Evolutionary conservation across 2,113 vertebrate genomes (phyloP), one percentile per base, ranked within the genome.

Genomic region (Eubucco bourcierii): DNA sequence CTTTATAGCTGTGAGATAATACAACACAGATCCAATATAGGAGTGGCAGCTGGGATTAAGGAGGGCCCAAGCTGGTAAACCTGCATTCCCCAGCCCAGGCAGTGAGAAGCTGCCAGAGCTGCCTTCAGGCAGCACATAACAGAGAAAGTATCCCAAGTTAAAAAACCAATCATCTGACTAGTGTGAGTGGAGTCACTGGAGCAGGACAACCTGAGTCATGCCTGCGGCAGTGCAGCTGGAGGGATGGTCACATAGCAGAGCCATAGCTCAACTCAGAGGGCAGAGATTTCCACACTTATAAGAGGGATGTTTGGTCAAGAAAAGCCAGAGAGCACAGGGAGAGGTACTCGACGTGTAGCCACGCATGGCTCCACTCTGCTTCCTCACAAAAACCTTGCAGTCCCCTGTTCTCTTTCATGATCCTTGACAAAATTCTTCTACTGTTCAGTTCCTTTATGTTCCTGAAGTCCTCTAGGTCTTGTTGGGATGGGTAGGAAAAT

Each of bases 71-170:
- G 44, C 20, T 12, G 3, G 3, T 68, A 59, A 13, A 23, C 14
- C 63, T 56, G 41, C 1, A 1, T 81, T 95, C 24, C 72, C 72
- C 50, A 68, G 68, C 52, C 39, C 50, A 7, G 14, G 15, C 39
- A 18, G 15, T 6, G 6, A 71, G 78, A 86, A 77, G 34, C 68
- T 84, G 47, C 34, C 1, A 7, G 65, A 77, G 80, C 47, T 6
- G 2, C 59, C 29, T 65, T 78, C 1, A 3, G 77, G 46, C 70
- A 80, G 64, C 56, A 63, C 15, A 2, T 64, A 77, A 56, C 37
- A 71, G 86, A 91, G 60, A 61, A 85, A 59, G 34, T 64, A 78
- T 93, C 71, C 25, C 58, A 79, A 55, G 34, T 80, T 28, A 50
- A 31, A 88, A 96, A 78, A 8, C 0, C 7, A 61, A 10, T 65